Conservation (phyloP, 1,140 invertebrate genomes). For the Drosophila ohnishii region DNA sequence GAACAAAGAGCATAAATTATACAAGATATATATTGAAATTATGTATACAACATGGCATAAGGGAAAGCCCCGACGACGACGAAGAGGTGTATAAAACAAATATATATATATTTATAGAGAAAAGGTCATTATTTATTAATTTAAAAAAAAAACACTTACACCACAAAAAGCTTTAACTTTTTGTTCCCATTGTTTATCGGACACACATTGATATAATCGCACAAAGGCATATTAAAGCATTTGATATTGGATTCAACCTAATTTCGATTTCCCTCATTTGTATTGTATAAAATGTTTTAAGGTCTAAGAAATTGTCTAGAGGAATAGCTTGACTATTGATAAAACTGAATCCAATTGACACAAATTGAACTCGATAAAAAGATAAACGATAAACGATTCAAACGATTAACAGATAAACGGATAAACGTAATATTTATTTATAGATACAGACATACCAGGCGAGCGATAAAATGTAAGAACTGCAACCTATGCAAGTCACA, state of each 20-base stretch:
- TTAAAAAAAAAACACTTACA: constrained; percentile 37
- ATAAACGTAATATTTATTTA: constrained; percentile 64
- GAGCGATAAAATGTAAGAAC: constrained; percentile 55
- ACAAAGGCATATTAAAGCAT: constrained; percentile 42
- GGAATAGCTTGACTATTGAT: constrained; percentile 48
- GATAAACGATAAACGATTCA: background rate
- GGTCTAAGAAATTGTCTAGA: constrained; percentile 59
- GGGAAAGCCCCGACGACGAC: background rate
- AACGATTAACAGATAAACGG: background rate
- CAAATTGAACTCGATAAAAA: constrained; percentile 16
- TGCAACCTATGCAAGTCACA: constrained; percentile 63
- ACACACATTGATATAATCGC: constrained; percentile 31
- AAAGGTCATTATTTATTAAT: constrained; percentile 40
- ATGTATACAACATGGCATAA: constrained; percentile 38
- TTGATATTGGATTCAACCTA: constrained; percentile 42
- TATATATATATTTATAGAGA: constrained; percentile 44
- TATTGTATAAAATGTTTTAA: constrained; percentile 70
- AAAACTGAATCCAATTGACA: constrained; percentile 31
- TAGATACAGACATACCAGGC: constrained; percentile 76
- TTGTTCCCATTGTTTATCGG: constrained; percentile 37
- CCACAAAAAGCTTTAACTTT: constrained; percentile 47
- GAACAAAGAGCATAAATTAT: constrained; percentile 47
- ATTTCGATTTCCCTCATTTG: constrained; percentile 53
- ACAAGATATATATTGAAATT: constrained; percentile 59
- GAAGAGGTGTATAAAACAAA: constrained; percentile 29